Percentiles rank a stretch among this genome's conserved stretches.
Evolutionary conservation across 2,113 vertebrate genomes (phyloP).

Genomic region (Megaptera novaeangliae): DNA sequence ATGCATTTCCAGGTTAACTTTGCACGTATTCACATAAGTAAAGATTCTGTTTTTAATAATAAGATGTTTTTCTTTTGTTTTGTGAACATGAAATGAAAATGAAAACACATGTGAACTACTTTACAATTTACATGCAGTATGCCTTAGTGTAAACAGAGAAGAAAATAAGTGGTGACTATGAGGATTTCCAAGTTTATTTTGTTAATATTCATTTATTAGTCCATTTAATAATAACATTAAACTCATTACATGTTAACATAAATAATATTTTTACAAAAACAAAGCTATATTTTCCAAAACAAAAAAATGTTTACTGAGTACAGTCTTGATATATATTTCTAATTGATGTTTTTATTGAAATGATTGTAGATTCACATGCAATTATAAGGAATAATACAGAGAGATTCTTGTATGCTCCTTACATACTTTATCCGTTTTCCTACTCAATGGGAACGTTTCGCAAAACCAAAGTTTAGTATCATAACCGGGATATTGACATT

Average conservation of each 20-base stretch:
- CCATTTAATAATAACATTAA: background rate
- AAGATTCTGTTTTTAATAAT: background rate
- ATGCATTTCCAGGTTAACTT: background rate
- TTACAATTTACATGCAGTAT: background rate
- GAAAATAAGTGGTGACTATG: background rate
- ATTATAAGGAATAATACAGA: background rate
- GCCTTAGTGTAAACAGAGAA: background rate
- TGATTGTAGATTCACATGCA: background rate
- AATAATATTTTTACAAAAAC: background rate
- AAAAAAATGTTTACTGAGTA: background rate
- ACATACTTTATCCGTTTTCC: background rate
- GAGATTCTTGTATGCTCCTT: background rate
- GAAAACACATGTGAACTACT: background rate
- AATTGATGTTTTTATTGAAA: background rate
- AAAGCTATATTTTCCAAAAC: background rate
- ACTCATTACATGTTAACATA: background rate
- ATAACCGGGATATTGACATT: background rate
- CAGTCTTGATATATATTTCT: background rate
- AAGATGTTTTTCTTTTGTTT: background rate
- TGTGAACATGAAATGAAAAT: background rate
- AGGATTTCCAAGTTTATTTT: background rate
- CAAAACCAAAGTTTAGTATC: background rate
- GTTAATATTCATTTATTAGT: background rate
- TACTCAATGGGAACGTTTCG: background rate
- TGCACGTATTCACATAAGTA: background rate